Percentiles rank a stretch among this genome's conserved stretches.
Conservation (phyloP, 2,888 invertebrate genomes). For the Melinaea marsaeus region DNA sequence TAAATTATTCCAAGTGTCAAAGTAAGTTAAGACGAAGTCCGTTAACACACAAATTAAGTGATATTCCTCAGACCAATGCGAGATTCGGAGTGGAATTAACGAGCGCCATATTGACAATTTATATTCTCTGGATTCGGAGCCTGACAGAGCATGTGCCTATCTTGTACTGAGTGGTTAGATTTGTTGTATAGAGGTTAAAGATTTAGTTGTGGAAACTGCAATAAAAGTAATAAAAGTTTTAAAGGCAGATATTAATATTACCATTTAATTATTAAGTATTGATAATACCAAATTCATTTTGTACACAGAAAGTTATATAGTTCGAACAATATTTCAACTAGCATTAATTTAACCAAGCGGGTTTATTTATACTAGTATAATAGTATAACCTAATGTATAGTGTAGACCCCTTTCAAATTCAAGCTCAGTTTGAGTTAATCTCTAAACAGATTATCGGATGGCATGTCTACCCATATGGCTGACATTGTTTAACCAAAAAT, state of each 20-base stretch:
- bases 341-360: no score
- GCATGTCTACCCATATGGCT: conserved; percentile 24
- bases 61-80: conserved; percentile 16
- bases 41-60: conserved; percentile 13
- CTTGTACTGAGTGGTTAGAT: conserved; percentile 9
- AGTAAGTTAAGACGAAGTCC: no score
- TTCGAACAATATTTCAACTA: no score
- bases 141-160: conserved; percentile 16
- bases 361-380: no score
- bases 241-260: no score
- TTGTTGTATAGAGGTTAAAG: no score
- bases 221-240: no score
- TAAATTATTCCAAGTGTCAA: no score
- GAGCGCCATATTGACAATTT: conserved; percentile 25
- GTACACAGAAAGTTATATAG: no score
- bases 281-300: no score
- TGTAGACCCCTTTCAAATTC: conserved; percentile 5
- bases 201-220: no score
- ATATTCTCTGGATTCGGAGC: conserved; percentile 20
- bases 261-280: no score
- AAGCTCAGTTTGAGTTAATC: conserved; percentile 16
- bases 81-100: conserved; percentile 22
- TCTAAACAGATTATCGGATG: conserved; percentile 24
- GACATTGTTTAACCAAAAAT: conserved; percentile 27
- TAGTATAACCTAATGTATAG: not conserved